Evolutionary conservation across 2,888 invertebrate species (phyloP), one percentile per base, ranked within the genome.

Genomic region (Orthonevra nobilis): DNA sequence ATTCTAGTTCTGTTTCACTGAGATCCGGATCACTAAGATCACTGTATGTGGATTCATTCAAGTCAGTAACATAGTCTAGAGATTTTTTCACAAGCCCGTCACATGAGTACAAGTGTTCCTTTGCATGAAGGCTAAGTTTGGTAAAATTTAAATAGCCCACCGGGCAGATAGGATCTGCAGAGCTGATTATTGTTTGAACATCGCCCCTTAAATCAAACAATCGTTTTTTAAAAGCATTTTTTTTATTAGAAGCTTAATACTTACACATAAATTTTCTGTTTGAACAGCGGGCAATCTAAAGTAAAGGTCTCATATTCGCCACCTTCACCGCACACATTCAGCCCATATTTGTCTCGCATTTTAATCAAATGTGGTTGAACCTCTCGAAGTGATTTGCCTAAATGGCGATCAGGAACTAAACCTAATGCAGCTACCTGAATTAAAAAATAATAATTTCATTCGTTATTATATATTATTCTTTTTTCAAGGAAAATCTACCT

Each of bases 271-370:
- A 98, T 94, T 86, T 93, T 92, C 89, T 96, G 96, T 87, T 92
- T 94, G 90, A 98, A 99, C 77, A 99, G 91, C 3, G 99, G 98
- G 89, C 99, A 99, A 90, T 99, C 98, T 77, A 98, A 90, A 4
- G 98, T 98, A 87, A 99, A 96, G 23, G 98, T 97, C 90, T 99
- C 99, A 87, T 98, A 99, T 89, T 99, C 99, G 56, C 99, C 99
- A 44, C 99, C 99, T 90, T 99, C 99, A 14, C 99, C 99, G 89
- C 98, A 98, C 36, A 98, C 93, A 90, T 97, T 97, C 81, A 97
- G 90, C 56, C 97, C 97, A 89, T 96, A 99, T 89, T 97, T 96
- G 87, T 96, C 94, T 86, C 95, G 94, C 94, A 98, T 95, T 88
- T 94, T 91, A 82, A 94, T 88, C 85, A 99, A 92, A 89, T 97